Conservation (phyloP, 2,113 vertebrate genomes). For the Indicator indicator region DNA sequence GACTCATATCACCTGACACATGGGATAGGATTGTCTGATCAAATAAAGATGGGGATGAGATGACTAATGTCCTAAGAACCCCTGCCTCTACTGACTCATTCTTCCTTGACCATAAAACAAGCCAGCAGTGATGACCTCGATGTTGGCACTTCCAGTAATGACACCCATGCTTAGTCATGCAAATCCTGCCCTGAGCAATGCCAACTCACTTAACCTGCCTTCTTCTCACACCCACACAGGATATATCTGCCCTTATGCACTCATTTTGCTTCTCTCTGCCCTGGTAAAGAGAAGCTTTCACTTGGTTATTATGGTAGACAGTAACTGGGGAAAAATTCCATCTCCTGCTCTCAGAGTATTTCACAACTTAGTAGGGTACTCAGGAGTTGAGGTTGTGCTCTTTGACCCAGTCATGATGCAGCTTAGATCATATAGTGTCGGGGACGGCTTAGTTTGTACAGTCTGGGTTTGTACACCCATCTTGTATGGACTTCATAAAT, state of each 20-base stretch:
- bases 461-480: neutral
- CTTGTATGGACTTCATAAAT: neutral
- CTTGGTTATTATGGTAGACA: neutral
- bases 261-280: neutral
- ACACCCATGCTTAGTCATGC: neutral
- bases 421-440: rapidly evolving
- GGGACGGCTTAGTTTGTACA: neutral
- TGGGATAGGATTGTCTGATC: neutral
- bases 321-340: neutral
- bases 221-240: neutral
- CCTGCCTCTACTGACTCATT: neutral
- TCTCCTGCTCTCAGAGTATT: neutral
- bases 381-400: neutral
- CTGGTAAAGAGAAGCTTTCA: neutral
- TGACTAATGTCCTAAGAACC: neutral
- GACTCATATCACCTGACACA: neutral
- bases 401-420: neutral
- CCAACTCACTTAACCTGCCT: neutral
- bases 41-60: neutral
- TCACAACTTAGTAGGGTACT: neutral
- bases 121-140: neutral
- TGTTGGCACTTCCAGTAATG: neutral
- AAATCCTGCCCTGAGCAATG: neutral
- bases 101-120: neutral
- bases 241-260: neutral